Conservation (phyloP, 2,888 invertebrate genomes). For the Pachliopta kotzebuea region DNA sequence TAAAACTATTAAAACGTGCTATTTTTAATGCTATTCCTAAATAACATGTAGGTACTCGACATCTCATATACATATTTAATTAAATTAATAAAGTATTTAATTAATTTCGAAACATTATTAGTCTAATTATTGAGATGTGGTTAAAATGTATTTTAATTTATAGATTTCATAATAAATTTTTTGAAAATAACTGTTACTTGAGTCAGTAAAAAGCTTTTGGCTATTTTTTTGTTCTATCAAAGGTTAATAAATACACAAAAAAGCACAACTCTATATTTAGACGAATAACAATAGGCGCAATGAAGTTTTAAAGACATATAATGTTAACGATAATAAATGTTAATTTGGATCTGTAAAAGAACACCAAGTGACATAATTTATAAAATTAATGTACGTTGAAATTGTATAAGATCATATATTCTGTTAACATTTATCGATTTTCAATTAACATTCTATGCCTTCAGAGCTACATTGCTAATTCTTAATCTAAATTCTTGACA, state of each 20-base stretch:
- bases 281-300: constrained; percentile 13
- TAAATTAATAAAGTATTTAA: constrained; percentile 22
- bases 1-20: constrained; percentile 29
- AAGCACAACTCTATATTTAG: constrained; percentile 19
- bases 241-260: neutral
- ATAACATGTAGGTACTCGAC: constrained; percentile 26
- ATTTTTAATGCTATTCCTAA: constrained; percentile 26
- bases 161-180: neutral
- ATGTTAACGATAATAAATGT: constrained; percentile 28
- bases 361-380: neutral
- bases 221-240: neutral
- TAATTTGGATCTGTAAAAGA: neutral
- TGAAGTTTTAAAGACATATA: constrained; percentile 29
- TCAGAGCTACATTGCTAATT: constrained; percentile 20
- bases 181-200: neutral
- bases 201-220: neutral
- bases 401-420: neutral
- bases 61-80: constrained; percentile 20
- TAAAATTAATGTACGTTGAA: neutral
- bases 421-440: neutral
- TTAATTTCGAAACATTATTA: constrained; percentile 16
- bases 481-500: constrained; percentile 45
- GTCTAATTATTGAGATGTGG: constrained; percentile 22
- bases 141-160: neutral
- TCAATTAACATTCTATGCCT: constrained; percentile 28